phyloP scores from a whole-genome alignment of 2,113 vertebrate species.

The Halichoerus grypus region DNA sequence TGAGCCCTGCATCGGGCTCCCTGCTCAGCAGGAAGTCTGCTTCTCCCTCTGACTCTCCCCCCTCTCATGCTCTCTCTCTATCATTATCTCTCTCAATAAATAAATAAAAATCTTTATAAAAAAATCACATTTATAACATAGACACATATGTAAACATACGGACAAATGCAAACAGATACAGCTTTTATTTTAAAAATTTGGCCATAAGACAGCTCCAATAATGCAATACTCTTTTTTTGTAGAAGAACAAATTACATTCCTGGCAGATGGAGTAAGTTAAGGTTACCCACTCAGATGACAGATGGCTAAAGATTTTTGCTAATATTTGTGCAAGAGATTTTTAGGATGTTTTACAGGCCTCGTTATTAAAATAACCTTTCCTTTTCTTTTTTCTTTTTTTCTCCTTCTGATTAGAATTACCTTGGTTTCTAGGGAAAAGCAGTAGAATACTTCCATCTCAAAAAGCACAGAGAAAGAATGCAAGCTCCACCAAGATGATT shows the following conservation, averaged over 20 bases:
- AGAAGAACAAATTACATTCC: not conserved
- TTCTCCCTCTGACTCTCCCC: too few species aligned
- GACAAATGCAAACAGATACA: not conserved
- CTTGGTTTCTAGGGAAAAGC: not conserved
- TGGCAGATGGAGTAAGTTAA: not conserved
- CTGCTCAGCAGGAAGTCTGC: too few species aligned
- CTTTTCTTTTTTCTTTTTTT: not conserved
- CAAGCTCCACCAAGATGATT: not conserved
- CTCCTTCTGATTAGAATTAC: not conserved
- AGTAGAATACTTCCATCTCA: not conserved
- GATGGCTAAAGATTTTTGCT: not conserved
- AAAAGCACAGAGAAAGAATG: not conserved
- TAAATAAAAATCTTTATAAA: too few species aligned
- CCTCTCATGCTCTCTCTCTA: too few species aligned
- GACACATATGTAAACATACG: not conserved
- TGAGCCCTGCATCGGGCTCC: too few species aligned
- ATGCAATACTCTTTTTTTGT: not conserved
- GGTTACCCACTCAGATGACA: not conserved
- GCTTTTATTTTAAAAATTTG: not conserved
- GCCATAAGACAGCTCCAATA: not conserved
- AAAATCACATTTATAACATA: not conserved
- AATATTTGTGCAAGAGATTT: not conserved
- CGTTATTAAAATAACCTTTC: not conserved
- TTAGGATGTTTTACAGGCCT: not conserved
- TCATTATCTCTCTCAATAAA: too few species aligned